Percentiles rank a stretch among this genome's conserved stretches.
Conservation (phyloP, 2,888 invertebrate species). For the Sminthurides aquaticus region DNA sequence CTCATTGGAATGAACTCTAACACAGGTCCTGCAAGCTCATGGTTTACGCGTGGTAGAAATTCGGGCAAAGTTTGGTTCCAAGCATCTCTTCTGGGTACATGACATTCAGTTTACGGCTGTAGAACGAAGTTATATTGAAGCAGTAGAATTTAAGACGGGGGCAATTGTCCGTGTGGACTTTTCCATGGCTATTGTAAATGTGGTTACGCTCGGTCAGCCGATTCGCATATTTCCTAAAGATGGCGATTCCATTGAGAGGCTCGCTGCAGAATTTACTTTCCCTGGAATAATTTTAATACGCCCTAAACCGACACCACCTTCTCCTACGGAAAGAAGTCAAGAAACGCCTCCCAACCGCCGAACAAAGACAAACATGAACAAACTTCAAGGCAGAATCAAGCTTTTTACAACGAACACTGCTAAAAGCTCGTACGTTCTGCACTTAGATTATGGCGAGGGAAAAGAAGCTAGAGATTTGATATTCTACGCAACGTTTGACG, state of each 20-base stretch:
- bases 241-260: background rate
- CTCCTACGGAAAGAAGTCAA: too few species aligned
- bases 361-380: too few species aligned
- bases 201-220: background rate
- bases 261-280: too few species aligned
- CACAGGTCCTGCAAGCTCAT: background rate
- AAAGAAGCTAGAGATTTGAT: slow-evolving; percentile 23
- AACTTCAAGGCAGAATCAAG: background rate
- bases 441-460: background rate
- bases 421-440: slow-evolving; percentile 29
- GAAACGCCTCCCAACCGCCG: too few species aligned
- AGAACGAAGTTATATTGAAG: slow-evolving; percentile 32
- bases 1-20: too few species aligned
- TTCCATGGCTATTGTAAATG: slow-evolving; percentile 2
- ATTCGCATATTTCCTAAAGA: background rate
- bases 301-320: too few species aligned
- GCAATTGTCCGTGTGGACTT: slow-evolving; percentile 12
- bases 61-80: background rate
- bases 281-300: too few species aligned
- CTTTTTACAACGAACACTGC: slow-evolving; percentile 31
- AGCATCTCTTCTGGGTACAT: slow-evolving; percentile 14
- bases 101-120: slow-evolving; percentile 34
- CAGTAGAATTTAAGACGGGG: slow-evolving; percentile 16
- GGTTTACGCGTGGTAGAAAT: background rate
- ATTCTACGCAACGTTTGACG: slow-evolving; percentile 28